Evolutionary conservation across 1,140 invertebrate species (phyloP).

Genomic region (Ceratina japonica): DNA sequence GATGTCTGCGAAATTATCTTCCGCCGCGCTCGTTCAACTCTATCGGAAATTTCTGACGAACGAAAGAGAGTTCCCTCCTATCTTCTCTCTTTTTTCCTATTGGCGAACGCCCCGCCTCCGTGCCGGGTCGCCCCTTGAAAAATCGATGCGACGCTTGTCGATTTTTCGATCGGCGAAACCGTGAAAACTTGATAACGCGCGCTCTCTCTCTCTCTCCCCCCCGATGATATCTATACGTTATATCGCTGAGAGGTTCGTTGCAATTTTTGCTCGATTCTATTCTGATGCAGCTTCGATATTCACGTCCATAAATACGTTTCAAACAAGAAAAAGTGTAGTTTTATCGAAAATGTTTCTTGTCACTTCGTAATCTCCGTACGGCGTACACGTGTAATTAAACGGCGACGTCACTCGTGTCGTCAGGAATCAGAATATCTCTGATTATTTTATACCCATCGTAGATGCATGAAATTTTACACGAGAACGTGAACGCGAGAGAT

Average conservation of each 20-base stretch:
- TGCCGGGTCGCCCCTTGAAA: conserved; percentile 16
- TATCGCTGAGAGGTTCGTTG: not conserved
- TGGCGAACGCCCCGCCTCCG: too few relatives aligned
- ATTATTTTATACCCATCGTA: too few relatives aligned
- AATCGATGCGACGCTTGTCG: conserved; percentile 18
- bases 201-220: not conserved
- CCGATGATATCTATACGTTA: too few relatives aligned
- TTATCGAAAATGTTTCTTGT: too few relatives aligned
- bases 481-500: not conserved
- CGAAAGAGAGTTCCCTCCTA: not conserved
- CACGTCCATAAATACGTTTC: not conserved
- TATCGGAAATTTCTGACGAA: conserved; percentile 34
- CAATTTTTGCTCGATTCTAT: not conserved
- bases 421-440: too few relatives aligned
- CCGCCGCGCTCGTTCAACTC: conserved; percentile 6
- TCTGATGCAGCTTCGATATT: not conserved
- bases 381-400: too few relatives aligned
- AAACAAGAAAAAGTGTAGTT: too few relatives aligned
- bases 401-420: too few relatives aligned
- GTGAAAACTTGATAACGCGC: conserved; percentile 6
- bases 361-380: too few relatives aligned
- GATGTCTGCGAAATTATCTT: conserved; percentile 33
- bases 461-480: not conserved
- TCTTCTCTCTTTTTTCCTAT: not conserved
- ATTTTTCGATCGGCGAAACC: conserved; percentile 3